Evolutionary conservation across 2,797 vertebrate species (phyloP), one percentile per base, ranked within the genome.

Genomic region (Eidolon dupreanum): DNA sequence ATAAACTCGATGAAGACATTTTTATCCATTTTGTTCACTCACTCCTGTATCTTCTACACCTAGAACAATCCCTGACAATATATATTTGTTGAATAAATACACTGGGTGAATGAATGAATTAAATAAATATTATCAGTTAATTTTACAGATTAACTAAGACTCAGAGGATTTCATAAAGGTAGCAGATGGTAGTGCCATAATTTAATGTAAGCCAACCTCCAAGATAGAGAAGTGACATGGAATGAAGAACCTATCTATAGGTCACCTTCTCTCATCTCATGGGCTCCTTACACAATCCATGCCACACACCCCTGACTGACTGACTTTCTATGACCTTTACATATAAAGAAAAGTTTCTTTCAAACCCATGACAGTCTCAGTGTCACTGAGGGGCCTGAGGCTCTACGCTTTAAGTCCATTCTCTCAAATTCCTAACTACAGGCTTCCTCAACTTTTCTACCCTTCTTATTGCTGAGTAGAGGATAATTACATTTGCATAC

Each of bases 391-490:
- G 22, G 4, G 5, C 81, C 75, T 38, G 55, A 28, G 41, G 24
- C 12, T 24, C 38, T 59, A 63, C 13, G 20, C 41, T 75, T 46
- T 78, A 89, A 85, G 17, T n/a, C 31, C 31, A 53, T 81, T 93
- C 65, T 89, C 63, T 93, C 53, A 94, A 75, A 70, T 66, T 89
- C 31, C 66, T 90, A 87, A 66, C 73, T 59, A 63, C 46, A 70
- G 74, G 20, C 20, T 41, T 49, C 20, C 19, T 59, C 71, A 71
- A 74, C 38, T 74, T 41, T 19, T 53, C 75, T 41, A 82, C 63
- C 55, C 17, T 3, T 88, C 36, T 2, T 20, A 3, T 36, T 11
- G 24, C 24, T 71, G 26, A 15, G 12, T 55, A 3, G 63, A 83
- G 36, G 88, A 85, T 63, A n/a, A 41, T 3, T 92, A 73, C 9